These are phyloP conservation scores for Drosophila mettleri DNA, from an alignment of 2,888 invertebrate species.

Conservation along the genomic window DNA sequence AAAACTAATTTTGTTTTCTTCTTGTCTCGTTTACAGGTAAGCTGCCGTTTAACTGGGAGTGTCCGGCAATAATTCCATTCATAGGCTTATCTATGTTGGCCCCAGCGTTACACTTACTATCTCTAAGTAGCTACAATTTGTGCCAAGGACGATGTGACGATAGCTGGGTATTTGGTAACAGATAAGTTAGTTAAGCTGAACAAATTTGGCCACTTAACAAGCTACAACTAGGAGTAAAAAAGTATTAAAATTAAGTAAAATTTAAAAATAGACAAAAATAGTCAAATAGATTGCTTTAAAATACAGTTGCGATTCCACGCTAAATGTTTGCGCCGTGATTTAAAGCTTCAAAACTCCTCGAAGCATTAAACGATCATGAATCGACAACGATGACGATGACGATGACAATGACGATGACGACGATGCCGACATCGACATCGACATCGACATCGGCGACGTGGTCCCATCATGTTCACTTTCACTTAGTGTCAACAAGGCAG, in stretches of 20 bases:
- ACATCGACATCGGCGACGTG: constrained; percentile 45
- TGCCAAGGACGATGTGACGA: constrained; percentile 7
- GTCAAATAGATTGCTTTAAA: not conserved
- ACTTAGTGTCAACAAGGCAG: constrained; percentile 76
- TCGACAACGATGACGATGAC: constrained; percentile 32
- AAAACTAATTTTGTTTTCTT: constrained; percentile 54
- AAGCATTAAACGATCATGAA: constrained; percentile 30
- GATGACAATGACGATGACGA: constrained; percentile 30
- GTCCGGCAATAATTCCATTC: constrained; percentile 48
- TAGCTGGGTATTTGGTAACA: not conserved
- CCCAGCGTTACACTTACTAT: constrained; percentile 43
- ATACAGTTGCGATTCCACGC: not conserved
- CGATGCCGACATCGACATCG: constrained; percentile 21
- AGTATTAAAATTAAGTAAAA: not conserved
- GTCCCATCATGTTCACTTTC: constrained; percentile 79
- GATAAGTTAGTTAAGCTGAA: constrained; percentile 9
- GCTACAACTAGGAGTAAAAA: not conserved
- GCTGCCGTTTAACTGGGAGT: constrained; percentile 25
- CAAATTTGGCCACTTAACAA: not conserved
- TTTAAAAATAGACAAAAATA: not conserved
- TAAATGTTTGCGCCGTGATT: constrained; percentile 16
- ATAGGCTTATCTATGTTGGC: constrained; percentile 65
- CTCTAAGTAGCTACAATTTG: constrained; percentile 26
- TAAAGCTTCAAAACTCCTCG: constrained; percentile 17
- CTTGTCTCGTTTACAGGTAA: constrained; percentile 70